These are phyloP conservation scores for Calephelis nemesis DNA, from an alignment of 1,140 invertebrate species.

Conservation along the genomic window DNA sequence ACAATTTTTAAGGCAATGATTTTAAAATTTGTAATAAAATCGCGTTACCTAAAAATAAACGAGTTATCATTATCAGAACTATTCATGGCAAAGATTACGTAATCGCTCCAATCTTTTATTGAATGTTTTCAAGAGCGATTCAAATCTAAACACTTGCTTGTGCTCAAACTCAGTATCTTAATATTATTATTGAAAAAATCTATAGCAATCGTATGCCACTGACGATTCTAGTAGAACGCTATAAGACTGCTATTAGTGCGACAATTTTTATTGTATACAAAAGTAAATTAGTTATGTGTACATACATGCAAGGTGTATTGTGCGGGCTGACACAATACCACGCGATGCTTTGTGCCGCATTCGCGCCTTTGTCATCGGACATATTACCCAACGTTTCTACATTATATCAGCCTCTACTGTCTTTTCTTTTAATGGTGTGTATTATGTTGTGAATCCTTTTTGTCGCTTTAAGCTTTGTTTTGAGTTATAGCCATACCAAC, in stretches of 20 bases:
- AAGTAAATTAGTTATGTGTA: conserved; percentile 49
- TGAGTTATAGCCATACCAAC: not conserved
- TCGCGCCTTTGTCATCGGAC: conserved; percentile 72
- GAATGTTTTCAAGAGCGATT: no score
- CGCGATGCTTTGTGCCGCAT: conserved; percentile 66
- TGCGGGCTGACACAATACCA: conserved; percentile 68
- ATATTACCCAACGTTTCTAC: conserved; percentile 73
- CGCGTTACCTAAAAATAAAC: no score
- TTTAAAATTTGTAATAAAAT: no score
- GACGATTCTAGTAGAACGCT: conserved; percentile 19
- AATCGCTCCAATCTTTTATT: no score
- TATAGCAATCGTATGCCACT: not conserved
- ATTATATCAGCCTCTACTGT: conserved; percentile 65
- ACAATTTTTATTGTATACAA: conserved; percentile 48
- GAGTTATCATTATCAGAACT: no score
- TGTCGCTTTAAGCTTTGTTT: conserved; percentile 14
- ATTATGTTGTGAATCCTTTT: conserved; percentile 22
- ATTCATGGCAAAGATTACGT: no score
- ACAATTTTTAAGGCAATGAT: no score
- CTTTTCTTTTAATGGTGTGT: conserved; percentile 54
- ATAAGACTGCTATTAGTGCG: conserved; percentile 41
- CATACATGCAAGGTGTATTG: conserved; percentile 72
- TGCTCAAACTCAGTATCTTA: no score
- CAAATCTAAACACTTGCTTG: no score
- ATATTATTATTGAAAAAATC: no score